These are phyloP conservation scores for Montipora efflorescens DNA, from an alignment of 64 coral and sea anemone genomes.

Conservation along the genomic window DNA sequence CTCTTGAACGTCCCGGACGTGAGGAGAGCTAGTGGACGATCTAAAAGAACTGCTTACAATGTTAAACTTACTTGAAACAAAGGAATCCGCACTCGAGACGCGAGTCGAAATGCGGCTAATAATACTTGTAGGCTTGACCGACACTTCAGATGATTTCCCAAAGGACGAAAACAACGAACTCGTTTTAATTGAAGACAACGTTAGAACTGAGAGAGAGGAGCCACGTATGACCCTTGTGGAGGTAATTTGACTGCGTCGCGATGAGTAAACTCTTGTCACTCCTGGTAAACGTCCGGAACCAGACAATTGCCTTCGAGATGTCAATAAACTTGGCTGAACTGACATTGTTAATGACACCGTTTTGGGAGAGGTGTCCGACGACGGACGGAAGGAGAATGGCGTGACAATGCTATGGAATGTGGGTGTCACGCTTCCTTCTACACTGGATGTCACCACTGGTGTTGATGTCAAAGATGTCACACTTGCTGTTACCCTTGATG, in stretches of 20 bases:
- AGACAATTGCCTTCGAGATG: background rate
- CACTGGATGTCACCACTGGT: background rate
- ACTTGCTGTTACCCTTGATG: background rate
- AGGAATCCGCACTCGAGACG: background rate
- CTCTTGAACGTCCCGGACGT: background rate
- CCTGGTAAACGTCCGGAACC: background rate
- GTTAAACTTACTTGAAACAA: conserved; percentile 35
- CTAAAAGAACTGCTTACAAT: background rate
- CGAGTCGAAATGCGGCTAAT: conserved; percentile 5
- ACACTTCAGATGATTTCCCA: background rate
- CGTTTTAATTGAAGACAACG: background rate
- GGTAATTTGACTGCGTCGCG: background rate
- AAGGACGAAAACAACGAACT: background rate
- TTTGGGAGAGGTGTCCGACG: background rate
- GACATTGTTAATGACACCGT: background rate
- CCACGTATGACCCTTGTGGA: background rate
- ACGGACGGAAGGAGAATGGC: background rate
- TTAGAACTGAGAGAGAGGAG: background rate
- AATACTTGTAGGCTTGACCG: background rate
- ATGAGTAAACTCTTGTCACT: background rate
- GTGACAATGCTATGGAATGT: conserved; percentile 1
- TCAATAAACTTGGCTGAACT: background rate
- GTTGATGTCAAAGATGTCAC: background rate
- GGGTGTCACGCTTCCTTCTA: background rate
- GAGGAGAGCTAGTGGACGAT: background rate